phyloP scores from a whole-genome alignment of 64 coral and sea anemone genomes.

The Dendrophyllia cribrosa region DNA sequence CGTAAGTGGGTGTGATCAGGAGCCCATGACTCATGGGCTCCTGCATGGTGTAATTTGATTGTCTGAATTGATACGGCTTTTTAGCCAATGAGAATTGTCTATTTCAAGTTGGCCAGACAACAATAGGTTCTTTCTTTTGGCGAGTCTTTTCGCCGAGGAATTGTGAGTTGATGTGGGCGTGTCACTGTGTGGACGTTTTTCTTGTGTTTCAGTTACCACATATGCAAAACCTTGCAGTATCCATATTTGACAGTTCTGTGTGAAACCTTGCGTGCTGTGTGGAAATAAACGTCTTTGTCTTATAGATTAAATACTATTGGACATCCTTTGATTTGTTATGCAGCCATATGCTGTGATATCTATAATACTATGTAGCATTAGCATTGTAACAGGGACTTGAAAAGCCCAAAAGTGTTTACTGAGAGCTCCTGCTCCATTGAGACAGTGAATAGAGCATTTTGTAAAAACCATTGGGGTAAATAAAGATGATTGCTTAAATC shows the following conservation, averaged over 20 bases:
- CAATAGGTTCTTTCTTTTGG: neutral
- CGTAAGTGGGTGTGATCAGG: no score
- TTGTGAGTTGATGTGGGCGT: no score
- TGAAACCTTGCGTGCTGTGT: constrained; percentile 30
- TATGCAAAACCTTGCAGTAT: constrained; percentile 34
- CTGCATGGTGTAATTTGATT: neutral
- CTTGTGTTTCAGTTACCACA: neutral
- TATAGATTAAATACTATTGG: neutral
- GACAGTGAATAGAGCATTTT: no score
- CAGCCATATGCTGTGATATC: no score
- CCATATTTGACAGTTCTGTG: neutral
- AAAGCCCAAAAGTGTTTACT: no score
- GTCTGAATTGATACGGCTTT: neutral
- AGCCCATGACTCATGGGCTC: no score
- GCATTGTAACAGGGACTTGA: no score
- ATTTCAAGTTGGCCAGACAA: neutral
- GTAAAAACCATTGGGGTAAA: no score
- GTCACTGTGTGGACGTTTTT: neutral
- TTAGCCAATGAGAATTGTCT: neutral
- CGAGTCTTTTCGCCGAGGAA: no score
- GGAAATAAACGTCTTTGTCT: constrained; percentile 46
- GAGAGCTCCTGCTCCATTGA: no score
- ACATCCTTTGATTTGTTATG: no score
- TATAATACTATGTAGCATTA: no score
- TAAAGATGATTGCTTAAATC: neutral